Evolutionary conservation across 2,888 invertebrate genomes (phyloP), one percentile per base, ranked within the genome.

Genomic region (Cactoblastis cactorum): DNA sequence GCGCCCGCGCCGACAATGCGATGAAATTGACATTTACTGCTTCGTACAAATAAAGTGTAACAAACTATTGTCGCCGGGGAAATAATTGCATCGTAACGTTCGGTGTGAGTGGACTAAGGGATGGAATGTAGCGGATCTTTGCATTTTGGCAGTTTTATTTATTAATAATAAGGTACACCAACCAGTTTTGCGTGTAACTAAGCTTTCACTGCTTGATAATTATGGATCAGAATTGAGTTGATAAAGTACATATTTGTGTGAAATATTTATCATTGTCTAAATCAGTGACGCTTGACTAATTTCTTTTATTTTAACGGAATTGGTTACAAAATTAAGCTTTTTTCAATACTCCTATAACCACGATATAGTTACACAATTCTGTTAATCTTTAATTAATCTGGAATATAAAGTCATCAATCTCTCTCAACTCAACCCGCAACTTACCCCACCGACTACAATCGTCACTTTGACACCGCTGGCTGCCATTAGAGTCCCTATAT

Each of bases 1-100:
- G 18, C 19, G 18, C 38, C 18, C n/a, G 41, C 14, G 15, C 17
- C 43, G 47, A 52, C 54, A 52, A 52, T 50, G 35, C 47, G 38
- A 48, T 54, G 50, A 48, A 50, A 49, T 69, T 78, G 78, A 78
- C 77, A 67, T 83, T 82, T 81, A 83, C 74, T 67, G 65, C 74
- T 62, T 61, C 68, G 63, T 69, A 71, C 69, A 74, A 77, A 79
- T 77, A 71, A 68, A 69, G 53, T 67, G 65, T 67, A 69, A 68
- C 72, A 68, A 68, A 73, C 58, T 58, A 43, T 43, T 43, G 43
- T 43, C 28, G 15, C 28, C 22, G 1, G 6, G 5, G 12, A 43
- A 43, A 43, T 43, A 62, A 72, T 70, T 74, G 69, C 71, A 55
- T 53, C 38, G 54, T 38, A 47, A 53, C 60, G 49, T 52, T 53